Conservation (phyloP, 2,113 vertebrate genomes). For the Zosterops hypoxanthus region DNA sequence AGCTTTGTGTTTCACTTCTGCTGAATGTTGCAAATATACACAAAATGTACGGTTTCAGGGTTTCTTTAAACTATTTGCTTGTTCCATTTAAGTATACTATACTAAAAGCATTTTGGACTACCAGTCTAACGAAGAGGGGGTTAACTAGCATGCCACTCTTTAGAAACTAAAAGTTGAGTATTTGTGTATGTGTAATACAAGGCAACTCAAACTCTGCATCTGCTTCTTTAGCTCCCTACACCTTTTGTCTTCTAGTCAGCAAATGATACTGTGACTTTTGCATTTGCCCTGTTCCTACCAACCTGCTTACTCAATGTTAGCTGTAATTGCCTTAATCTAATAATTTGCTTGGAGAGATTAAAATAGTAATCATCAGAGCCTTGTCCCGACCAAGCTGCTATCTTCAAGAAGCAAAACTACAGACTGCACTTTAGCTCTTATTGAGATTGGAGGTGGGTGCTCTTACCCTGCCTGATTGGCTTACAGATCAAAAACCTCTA, state of each 20-base stretch:
- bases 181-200: not conserved
- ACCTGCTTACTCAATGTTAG: not conserved
- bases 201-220: not conserved
- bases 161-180: slow-evolving; percentile 3
- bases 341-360: not conserved
- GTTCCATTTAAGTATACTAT: not conserved
- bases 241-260: not conserved
- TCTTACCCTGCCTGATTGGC: not conserved
- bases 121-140: not conserved
- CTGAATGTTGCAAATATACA: not conserved
- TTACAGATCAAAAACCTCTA: slow-evolving; percentile 32
- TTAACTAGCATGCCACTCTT: not conserved
- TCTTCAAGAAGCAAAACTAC: not conserved
- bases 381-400: not conserved
- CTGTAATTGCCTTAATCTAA: not conserved
- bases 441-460: not conserved
- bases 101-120: not conserved
- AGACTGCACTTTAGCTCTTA: not conserved
- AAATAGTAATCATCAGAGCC: not conserved
- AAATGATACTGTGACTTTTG: not conserved
- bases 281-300: not conserved
- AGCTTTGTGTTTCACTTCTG: not conserved
- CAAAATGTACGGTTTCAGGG: not conserved
- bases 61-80: not conserved
- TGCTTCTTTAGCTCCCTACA: not conserved